phyloP scores from a whole-genome alignment of 2,797 vertebrate genomes.

The Synanceia verrucosa region DNA sequence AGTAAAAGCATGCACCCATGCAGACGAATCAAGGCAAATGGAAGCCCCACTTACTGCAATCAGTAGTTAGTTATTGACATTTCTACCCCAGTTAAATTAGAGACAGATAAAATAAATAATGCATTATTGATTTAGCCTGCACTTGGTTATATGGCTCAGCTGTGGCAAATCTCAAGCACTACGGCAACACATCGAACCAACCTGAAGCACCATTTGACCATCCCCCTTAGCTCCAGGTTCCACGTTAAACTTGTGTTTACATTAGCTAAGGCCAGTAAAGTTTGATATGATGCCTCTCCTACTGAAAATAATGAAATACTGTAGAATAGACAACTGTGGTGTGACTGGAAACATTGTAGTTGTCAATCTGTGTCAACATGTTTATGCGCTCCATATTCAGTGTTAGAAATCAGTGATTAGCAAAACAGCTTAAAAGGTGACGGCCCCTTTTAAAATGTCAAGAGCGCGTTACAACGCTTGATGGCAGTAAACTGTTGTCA shows the following conservation, averaged over 20 bases:
- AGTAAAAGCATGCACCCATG: not conserved
- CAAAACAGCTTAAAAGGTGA: conserved; percentile 11
- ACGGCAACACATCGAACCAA: not conserved
- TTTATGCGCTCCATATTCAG: not conserved
- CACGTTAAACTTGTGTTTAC: conserved; percentile 16
- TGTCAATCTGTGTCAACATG: too few species aligned
- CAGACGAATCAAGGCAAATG: conserved; percentile 29
- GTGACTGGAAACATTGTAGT: too few species aligned
- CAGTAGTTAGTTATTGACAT: conserved; percentile 48
- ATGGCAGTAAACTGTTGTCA: conserved; percentile 36
- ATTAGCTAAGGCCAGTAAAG: conserved; percentile 35
- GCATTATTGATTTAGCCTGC: conserved; percentile 58
- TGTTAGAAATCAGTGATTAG: conserved; percentile 14
- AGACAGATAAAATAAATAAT: conserved; percentile 66
- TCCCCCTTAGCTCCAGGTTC: not conserved
- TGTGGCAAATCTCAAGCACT: conserved; percentile 23
- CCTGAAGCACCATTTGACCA: not conserved
- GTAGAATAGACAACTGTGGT: too few species aligned
- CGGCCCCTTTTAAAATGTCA: conserved; percentile 39
- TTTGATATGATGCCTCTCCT: conserved; percentile 5
- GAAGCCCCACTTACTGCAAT: conserved; percentile 48
- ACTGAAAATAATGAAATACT: conserved; percentile 5
- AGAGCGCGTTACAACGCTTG: conserved; percentile 31
- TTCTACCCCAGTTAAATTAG: conserved; percentile 46
- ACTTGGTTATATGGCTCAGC: conserved; percentile 3